A percentile compares a stretch with the other conserved stretches of the same genome.
phyloP scores from a whole-genome alignment of 2,888 invertebrate genomes.

The Agrypnus murinus region DNA sequence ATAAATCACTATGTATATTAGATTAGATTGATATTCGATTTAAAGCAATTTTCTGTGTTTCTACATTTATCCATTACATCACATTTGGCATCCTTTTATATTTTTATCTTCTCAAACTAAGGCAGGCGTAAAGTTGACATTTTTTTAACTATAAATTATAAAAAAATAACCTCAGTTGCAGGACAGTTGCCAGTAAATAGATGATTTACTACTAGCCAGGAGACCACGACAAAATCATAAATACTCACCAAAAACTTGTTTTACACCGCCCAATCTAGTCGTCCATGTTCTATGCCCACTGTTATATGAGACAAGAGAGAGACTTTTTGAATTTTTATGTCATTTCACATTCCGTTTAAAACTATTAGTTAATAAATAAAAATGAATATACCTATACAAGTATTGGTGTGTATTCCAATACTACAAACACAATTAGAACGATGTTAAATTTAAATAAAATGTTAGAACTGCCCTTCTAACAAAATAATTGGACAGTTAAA shows the following conservation, averaged over 20 bases:
- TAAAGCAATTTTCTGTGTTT: no score
- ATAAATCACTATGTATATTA: no score
- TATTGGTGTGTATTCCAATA: neutral
- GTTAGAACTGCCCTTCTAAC: no score
- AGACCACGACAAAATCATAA: slow-evolving; percentile 46
- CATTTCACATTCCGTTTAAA: slow-evolving; percentile 37
- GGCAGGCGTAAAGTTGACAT: slow-evolving; percentile 1
- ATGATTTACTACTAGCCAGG: slow-evolving; percentile 44
- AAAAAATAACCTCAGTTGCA: slow-evolving; percentile 41
- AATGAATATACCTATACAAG: neutral
- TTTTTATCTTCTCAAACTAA: no score
- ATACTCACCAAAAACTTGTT: slow-evolving; percentile 46
- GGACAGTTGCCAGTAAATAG: slow-evolving; percentile 44
- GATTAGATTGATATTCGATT: no score
- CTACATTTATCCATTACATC: no score
- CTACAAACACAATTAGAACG: neutral
- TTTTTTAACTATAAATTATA: slow-evolving; percentile 31
- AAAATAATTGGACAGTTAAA: slow-evolving; percentile 3
- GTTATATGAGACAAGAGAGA: slow-evolving; percentile 33
- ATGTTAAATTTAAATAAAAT: neutral
- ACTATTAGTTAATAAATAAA: slow-evolving; percentile 39
- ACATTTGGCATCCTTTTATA: no score
- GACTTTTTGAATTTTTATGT: slow-evolving; percentile 43
- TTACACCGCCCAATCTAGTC: slow-evolving; percentile 46
- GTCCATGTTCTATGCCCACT: slow-evolving; percentile 45